phyloP scores from a whole-genome alignment of 2,113 vertebrate genomes.

The Calyptomena viridis region DNA sequence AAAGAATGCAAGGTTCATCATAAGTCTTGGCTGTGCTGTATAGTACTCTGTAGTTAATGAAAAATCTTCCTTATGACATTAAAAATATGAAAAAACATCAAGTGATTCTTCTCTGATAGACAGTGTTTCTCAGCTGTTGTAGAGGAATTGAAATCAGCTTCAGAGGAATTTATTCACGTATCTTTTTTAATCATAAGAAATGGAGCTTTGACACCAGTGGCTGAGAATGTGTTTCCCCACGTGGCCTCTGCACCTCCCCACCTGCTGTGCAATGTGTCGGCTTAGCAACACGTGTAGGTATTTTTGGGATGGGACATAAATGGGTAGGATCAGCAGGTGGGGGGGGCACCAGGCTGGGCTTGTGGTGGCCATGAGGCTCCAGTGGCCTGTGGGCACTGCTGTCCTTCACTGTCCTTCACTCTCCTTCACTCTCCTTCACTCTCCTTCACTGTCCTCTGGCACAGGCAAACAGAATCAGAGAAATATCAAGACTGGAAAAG shows the following conservation, averaged over 20 bases:
- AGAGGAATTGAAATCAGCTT: rapidly evolving
- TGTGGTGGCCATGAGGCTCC: neutral
- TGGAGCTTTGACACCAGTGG: neutral
- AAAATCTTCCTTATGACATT: neutral
- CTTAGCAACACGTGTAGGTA: neutral
- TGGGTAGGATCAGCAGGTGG: rapidly evolving
- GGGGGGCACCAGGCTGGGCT: neutral
- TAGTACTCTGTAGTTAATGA: neutral
- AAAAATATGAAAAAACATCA: neutral
- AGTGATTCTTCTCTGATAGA: neutral
- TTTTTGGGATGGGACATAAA: neutral
- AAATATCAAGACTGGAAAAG: neutral
- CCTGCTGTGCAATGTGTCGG: neutral
- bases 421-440: no score
- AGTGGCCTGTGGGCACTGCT: no score
- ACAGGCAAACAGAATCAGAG: rapidly evolving
- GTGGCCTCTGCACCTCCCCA: neutral
- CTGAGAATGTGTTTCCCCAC: rapidly evolving
- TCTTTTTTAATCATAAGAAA: neutral
- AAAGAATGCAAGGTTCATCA: neutral
- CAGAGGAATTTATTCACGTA: neutral
- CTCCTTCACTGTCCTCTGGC: neutral
- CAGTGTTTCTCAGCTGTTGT: neutral
- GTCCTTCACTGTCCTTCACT: neutral
- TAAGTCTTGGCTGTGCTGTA: neutral